Evolutionary conservation across 2,113 vertebrate genomes (phyloP), one percentile per base, ranked within the genome.

Genomic region (Callopanchax toddi): DNA sequence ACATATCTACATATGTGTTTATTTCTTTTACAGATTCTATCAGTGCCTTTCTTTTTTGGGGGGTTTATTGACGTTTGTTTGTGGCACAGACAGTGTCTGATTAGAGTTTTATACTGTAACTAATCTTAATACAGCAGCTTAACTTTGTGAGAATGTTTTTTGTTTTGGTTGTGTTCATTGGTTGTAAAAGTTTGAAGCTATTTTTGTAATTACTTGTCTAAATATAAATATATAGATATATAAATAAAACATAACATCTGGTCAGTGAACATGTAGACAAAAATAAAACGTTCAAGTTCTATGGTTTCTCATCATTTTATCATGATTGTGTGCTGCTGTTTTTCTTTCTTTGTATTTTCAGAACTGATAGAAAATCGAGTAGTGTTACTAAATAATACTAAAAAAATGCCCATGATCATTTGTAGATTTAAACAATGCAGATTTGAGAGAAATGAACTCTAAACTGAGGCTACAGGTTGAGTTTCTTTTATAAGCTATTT

Each of bases 171-270:
- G 82, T 89, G 84, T 81, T 37, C 80, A 86, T 87, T 88, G 87
- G 74, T 89, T 89, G 85, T 85, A 85, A 91, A 84, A 82, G 78
- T 88, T 86, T 88, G 74, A 86, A 88, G 85, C 86, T 91, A 89
- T 92, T 92, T 90, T 92, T 91, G 80, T 91, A 90, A 89, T 85
- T 83, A 81, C 75, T 74, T 82, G 66, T 87, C 55, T 79, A 74
- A 82, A 76, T 82, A 75, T 89, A 76, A 17, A 23, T 20, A 21
- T 45, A 20, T 45, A 45, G 21, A 9, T 32, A 32, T 8, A 42
- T 42, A 42, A 17, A n/a, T 82, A 76, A 74, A 81, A 86, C 65
- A 54, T 73, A 55, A 88, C 3, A 73, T 85, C 67, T 83, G 73
- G 76, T 89, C 58, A 86, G 81, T 64, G 76, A 88, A 88, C 69